These are phyloP conservation scores for Tenodera sinensis DNA, from an alignment of 2,888 invertebrate species.

Conservation along the genomic window DNA sequence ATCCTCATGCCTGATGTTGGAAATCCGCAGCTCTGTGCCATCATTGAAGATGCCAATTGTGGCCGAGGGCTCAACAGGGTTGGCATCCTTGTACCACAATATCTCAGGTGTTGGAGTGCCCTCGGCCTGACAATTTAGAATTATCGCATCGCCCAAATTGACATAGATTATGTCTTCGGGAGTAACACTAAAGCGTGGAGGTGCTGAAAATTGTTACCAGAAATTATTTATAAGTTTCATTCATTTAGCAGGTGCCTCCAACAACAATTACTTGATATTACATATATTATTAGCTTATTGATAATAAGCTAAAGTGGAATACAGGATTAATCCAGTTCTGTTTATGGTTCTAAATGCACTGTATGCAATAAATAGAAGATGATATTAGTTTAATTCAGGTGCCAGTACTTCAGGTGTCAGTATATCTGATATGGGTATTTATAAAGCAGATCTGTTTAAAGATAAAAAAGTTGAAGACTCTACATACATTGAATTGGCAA, in stretches of 20 bases:
- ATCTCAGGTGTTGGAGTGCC: conserved; percentile 95
- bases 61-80: conserved; percentile 82
- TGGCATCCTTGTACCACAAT: conserved; percentile 93
- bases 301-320: neutral
- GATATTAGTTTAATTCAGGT: too few species aligned
- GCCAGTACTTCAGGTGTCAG: too few species aligned
- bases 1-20: conserved; percentile 88
- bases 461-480: too few species aligned
- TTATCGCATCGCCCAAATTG: conserved; percentile 92
- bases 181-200: conserved; percentile 91
- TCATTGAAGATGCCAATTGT: conserved; percentile 89
- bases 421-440: too few species aligned
- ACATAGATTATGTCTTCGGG: conserved; percentile 96
- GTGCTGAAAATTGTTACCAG: conserved; percentile 54
- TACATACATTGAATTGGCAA: too few species aligned
- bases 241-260: neutral
- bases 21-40: conserved; percentile 89
- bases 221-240: conserved; percentile 4
- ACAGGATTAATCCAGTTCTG: neutral
- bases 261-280: neutral
- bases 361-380: too few species aligned
- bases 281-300: neutral
- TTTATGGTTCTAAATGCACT: too few species aligned
- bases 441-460: too few species aligned
- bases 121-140: conserved; percentile 93